Base-by-base conservation (phyloP, 2,888 invertebrate genomes). In the Mythimna lalbum region DNA sequence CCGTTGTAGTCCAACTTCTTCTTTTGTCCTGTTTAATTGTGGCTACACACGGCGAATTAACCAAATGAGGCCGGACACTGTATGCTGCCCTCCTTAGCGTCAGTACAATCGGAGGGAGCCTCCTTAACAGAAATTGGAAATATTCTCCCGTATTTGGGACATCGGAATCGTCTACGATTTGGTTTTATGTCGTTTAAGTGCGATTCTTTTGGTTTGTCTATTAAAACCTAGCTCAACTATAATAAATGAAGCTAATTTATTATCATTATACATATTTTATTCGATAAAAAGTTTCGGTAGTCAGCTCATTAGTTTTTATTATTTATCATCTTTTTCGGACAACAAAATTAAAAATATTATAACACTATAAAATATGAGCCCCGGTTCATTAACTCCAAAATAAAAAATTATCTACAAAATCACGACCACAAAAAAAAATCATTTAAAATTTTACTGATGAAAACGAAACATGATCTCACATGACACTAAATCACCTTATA, bases 1-100 rank as follows among this genome's bases (percentile, higher is more conserved):
- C 92, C 90, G 88, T 87, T 87, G 89, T 78, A 63, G 70, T 63
- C 81, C 69, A 85, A 93, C 88, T 92, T 90, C 86, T 93, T 89
- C 92, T 93, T 93, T 94, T 94, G 92, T 93, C 82, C 85, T 89
- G 91, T 93, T 94, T 95, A 95, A 95, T 95, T 95, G 94, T 90
- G 92, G 87, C 91, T 88, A 87, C 90, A 88, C 86, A 86, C 88
- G 86, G 89, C 87, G 94, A 92, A 95, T 95, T 94, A 94, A 94
- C 93, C 94, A 95, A 95, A 95, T 94, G 94, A 95, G 93, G 91
- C 88, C 91, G 90, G 90, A 90, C 86, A 87, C 85, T 62, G 81
- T 6, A 36, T 67, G 82, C 27, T 71, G 63, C 53, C 65, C 68
- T 57, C 64, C 70, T 71, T 72, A 68, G 53, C 60, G 21, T 36